A percentile compares a stretch with the other conserved stretches of the same genome.
Conservation (phyloP, 1,140 invertebrate species). For the Cydia strobilella region DNA sequence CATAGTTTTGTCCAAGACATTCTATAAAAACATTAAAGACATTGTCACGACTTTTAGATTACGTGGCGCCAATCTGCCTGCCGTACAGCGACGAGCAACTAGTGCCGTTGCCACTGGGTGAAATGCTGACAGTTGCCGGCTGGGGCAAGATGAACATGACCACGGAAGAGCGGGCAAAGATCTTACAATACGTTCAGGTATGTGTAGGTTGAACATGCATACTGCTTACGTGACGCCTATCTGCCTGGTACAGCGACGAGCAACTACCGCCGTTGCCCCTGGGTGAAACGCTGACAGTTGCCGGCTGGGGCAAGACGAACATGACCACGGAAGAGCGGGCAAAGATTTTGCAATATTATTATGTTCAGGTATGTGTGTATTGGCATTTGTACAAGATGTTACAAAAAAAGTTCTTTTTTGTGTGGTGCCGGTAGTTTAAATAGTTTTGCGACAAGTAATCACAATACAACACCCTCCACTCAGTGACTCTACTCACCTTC, state of each 20-base stretch:
- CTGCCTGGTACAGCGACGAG: slow-evolving; percentile 56
- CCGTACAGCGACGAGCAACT: slow-evolving; percentile 55
- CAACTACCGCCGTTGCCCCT: slow-evolving; percentile 45
- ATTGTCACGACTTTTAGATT: slow-evolving; percentile 57
- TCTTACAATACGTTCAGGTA: slow-evolving; percentile 77
- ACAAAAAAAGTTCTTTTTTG: too few relatives aligned
- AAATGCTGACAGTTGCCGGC: slow-evolving; percentile 76
- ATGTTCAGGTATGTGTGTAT: too few relatives aligned
- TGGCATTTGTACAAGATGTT: too few relatives aligned
- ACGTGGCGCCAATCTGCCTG: slow-evolving; percentile 76
- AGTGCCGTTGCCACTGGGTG: slow-evolving; percentile 45
- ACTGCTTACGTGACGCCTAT: slow-evolving; percentile 76
- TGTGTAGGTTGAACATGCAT: slow-evolving; percentile 26
- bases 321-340: slow-evolving; percentile 70
- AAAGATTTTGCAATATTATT: slow-evolving; percentile 70
- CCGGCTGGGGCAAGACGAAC: slow-evolving; percentile 80
- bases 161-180: slow-evolving; percentile 60
- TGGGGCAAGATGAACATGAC: slow-evolving; percentile 79
- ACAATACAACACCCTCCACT: too few relatives aligned
- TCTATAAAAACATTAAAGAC: slow-evolving; percentile 5
- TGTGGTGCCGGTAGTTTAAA: too few relatives aligned
- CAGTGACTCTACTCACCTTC: too few relatives aligned
- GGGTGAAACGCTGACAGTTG: slow-evolving; percentile 70
- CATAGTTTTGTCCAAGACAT: too few relatives aligned
- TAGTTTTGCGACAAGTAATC: too few relatives aligned